Evolutionary conservation across 53 echinoderm and acorn worm species (phyloP), one percentile per base, ranked within the genome.

Genomic region (Mesocentrotus franciscanus): DNA sequence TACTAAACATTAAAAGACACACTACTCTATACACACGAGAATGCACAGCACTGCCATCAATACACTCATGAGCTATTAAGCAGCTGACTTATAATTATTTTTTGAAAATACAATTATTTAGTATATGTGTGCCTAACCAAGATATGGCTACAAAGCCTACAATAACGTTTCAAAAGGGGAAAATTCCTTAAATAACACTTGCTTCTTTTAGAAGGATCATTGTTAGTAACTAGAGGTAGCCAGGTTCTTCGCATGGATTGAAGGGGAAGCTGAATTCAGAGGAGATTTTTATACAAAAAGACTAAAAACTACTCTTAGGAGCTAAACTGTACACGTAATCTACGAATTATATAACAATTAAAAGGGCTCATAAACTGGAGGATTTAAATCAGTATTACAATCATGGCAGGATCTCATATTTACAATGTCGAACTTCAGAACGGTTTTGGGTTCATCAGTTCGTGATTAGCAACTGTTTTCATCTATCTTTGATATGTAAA

Each of bases 11-110:
- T 84, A 7, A 36, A 39, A 42, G 39, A 55, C 39, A 49, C 22
- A 42, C 84, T 84, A 42, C 84, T 84, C 84, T 84, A 84, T 84
- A 84, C 78, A 14, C 34, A 78, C 39, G 55, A 84, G 1, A 42
- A 12, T 49, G 42, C 84, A 42, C 49, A 22, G 39, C 22, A 84
- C 12, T 84, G 14, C 55, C 55, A 84, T 84, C 9, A 49, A 49
- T 22, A 49, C 55, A 49, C 22, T 42, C 8, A 49, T 4, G 7
- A 42, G 84, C 22, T 84, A 42, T 84, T 22, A 15, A 22, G 20
- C 39, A 39, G 27, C 27, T n/a, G 22, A 29, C 75, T 20, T 75
- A 75, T n/a, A 66, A 66, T 66, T 18, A 66, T 8, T 34, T 33
- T 42, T 11, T n/a, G 26, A 6, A 78, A 42, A 81, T 81, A 15